Base-by-base conservation (phyloP, 2,797 vertebrate species). In the Smutsia gigantea region DNA sequence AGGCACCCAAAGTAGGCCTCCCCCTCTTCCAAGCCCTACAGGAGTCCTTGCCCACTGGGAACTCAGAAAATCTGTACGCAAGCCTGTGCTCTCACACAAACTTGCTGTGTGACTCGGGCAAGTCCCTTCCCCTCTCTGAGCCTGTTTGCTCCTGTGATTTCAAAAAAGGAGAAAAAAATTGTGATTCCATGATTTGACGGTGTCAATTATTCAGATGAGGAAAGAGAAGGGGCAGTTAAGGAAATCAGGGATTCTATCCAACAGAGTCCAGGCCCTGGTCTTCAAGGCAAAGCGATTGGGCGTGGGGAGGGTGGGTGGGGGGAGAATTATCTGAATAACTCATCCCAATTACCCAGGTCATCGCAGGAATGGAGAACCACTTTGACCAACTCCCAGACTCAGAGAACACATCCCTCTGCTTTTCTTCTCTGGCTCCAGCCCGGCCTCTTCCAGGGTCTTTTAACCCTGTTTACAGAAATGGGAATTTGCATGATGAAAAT, bases 401-500 rank as follows among this genome's bases (percentile, higher is more conserved):
- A 2, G 74, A 92, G 90, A 92, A 64, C 87, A 89, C 63, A 49
- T 72, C 63, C 57, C 55, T 75, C 25, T 25, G 34, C 87, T 89
- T 94, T 83, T n/a, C 93, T 42, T 61, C 88, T 72, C 31, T 51
- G n/a, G 31, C 77, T 91, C 90, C 55, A 39, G 90, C 78, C 51
- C 2, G 57, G 81, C 57, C 92, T 59, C n/a, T 7, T 92, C 69
- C 89, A 94, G 91, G 92, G 68, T 31, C 97, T 97, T 46, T 91
- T 89, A 88, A 97, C 97, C 97, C 98, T 99, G 98, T 98, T 99
- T 98, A 98, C 98, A 98, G 98, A 98, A 98, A 98, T 97, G 98
- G 96, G 98, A 98, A 99, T 99, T 99, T 99, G 98, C 98, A 98
- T 99, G 98, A 98, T 98, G 98, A 98, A 98, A 99, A 98, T 99